Evolutionary conservation across 2,113 vertebrate genomes (phyloP).

Genomic region (Rhegmatorhina hoffmannsi): DNA sequence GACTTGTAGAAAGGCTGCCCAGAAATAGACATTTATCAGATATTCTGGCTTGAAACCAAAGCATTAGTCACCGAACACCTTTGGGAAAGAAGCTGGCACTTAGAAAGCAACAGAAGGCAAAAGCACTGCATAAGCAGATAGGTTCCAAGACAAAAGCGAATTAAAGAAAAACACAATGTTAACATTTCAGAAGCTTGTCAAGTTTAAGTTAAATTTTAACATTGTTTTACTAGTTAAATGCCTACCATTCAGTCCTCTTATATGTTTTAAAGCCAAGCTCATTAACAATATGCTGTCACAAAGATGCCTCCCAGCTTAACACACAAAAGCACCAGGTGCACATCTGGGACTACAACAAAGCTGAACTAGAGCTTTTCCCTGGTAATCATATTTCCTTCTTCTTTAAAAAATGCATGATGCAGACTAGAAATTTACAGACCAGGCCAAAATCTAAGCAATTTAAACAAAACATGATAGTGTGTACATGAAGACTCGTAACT

Average conservation of each 20-base stretch:
- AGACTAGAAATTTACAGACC: conserved; percentile 64
- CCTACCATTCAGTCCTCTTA: not conserved
- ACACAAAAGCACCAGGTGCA: conserved; percentile 78
- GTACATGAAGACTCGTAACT: conserved; percentile 7
- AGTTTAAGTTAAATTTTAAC: conserved; percentile 39
- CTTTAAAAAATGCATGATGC: conserved; percentile 70
- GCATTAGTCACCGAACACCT: conserved; percentile 85
- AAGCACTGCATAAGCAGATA: conserved; percentile 72
- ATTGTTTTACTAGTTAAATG: conserved; percentile 20
- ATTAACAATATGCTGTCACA: conserved; percentile 45
- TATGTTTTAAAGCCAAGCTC: conserved; percentile 29
- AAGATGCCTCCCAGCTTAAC: conserved; percentile 51
- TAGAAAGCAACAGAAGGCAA: conserved; percentile 81
- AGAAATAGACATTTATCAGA: conserved; percentile 81
- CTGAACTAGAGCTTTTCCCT: conserved; percentile 49
- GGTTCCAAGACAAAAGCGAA: conserved; percentile 74
- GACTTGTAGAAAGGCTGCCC: conserved; percentile 77
- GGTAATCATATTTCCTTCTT: conserved; percentile 73
- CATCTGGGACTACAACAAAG: conserved; percentile 77
- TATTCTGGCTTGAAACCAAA: conserved; percentile 82
- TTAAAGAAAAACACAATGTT: conserved; percentile 64
- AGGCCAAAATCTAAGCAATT: conserved; percentile 52
- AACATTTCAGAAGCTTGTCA: conserved; percentile 49
- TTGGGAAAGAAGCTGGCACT: conserved; percentile 80
- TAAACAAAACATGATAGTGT: conserved; percentile 39